A percentile compares a stretch with the other conserved stretches of the same genome.
These are phyloP conservation scores for Ptilorrhoa leucosticta DNA, from an alignment of 2,113 vertebrate species.

Conservation along the genomic window DNA sequence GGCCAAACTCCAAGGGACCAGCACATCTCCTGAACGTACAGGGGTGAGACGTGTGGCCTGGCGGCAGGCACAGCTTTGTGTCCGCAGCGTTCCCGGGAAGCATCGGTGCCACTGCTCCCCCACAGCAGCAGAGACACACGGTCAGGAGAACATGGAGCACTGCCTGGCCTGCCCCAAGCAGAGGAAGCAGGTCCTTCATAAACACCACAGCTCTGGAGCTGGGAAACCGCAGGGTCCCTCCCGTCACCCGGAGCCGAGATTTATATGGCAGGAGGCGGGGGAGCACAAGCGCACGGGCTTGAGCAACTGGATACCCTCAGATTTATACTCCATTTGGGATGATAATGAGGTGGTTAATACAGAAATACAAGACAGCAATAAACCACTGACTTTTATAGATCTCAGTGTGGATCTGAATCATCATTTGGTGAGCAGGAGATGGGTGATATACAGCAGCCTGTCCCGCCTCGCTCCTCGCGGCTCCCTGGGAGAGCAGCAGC, in stretches of 20 bases:
- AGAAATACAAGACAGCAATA: conserved; percentile 70
- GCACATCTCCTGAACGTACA: rapidly evolving
- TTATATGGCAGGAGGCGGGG: not conserved
- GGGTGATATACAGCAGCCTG: conserved; percentile 47
- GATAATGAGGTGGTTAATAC: conserved; percentile 73
- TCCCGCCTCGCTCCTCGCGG: not conserved
- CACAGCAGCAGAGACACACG: rapidly evolving
- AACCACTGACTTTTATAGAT: conserved; percentile 68
- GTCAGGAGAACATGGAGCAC: not conserved
- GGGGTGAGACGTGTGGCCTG: rapidly evolving
- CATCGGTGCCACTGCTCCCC: not conserved
- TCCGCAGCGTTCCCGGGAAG: rapidly evolving
- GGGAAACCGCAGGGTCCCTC: not conserved
- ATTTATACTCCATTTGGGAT: conserved; percentile 70
- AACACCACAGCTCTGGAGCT: not conserved
- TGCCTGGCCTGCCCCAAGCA: not conserved
- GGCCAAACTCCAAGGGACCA: too few relatives aligned
- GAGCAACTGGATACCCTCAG: conserved; percentile 53
- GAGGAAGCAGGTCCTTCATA: not conserved
- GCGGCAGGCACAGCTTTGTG: not conserved
- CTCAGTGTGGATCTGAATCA: conserved; percentile 66
- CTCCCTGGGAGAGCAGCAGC: conserved; percentile 34
- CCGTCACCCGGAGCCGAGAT: not conserved
- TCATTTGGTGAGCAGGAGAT: conserved; percentile 46
- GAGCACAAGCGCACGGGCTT: not conserved